These are phyloP conservation scores for Lepidochrysops patricia DNA, from an alignment of 2,888 invertebrate species.

Conservation along the genomic window DNA sequence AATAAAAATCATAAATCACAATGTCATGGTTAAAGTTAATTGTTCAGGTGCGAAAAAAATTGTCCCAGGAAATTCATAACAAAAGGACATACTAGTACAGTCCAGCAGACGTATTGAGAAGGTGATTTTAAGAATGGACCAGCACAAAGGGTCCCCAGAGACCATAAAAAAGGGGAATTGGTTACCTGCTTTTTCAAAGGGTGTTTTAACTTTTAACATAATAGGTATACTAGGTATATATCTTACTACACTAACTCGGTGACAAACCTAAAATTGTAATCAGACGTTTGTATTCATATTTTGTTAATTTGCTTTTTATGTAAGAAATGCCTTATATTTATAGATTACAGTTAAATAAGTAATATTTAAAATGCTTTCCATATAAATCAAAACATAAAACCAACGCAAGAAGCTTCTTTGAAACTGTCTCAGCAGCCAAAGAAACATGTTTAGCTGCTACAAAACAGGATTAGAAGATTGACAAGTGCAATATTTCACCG, in stretches of 20 bases:
- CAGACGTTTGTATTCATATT: too few species aligned
- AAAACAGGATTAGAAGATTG: constrained; percentile 43
- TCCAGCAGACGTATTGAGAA: constrained; percentile 17
- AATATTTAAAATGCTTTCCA: constrained; percentile 18
- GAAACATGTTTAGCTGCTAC: constrained; percentile 61
- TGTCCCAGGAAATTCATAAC: not conserved
- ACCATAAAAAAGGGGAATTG: constrained; percentile 55
- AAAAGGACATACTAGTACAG: not conserved
- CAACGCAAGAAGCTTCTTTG: constrained; percentile 34
- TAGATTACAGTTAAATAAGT: not conserved
- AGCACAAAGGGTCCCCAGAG: constrained; percentile 39
- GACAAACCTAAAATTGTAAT: not conserved
- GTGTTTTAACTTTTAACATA: not conserved
- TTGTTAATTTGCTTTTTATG: too few species aligned
- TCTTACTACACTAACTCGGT: not conserved
- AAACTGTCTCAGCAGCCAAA: constrained; percentile 65
- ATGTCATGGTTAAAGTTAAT: not conserved
- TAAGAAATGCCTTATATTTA: not conserved
- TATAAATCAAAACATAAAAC: constrained; percentile 18
- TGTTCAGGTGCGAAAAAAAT: not conserved
- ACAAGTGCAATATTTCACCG: constrained; percentile 46
- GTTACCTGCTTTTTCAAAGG: constrained; percentile 48
- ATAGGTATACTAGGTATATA: too few species aligned
- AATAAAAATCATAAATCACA: not conserved
- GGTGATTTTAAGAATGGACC: constrained; percentile 26